A percentile compares a stretch with the other conserved stretches of the same genome.
Conservation (phyloP, 2,797 vertebrate genomes). For the Enteromius trimaculatus region DNA sequence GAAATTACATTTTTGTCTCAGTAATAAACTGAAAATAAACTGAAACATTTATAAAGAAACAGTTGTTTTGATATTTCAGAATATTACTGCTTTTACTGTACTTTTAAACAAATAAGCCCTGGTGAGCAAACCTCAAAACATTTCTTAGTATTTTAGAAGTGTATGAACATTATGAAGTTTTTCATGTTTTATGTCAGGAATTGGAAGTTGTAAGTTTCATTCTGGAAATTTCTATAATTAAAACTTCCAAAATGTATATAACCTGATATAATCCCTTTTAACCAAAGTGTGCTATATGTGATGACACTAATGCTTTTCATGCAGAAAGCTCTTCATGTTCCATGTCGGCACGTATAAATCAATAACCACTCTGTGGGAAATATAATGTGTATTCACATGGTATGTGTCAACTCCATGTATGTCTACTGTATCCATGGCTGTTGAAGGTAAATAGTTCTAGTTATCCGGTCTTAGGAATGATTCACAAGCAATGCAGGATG, state of each 20-base stretch:
- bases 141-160: no score
- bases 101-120: neutral
- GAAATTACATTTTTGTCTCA: no score
- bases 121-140: neutral
- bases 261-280: neutral
- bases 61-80: neutral
- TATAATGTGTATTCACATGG: neutral
- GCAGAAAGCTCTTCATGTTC: neutral
- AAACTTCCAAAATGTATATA: conserved; percentile 10
- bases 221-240: neutral
- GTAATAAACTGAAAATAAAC: no score
- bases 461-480: neutral
- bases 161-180: no score
- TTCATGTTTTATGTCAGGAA: neutral
- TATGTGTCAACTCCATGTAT: neutral
- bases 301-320: neutral
- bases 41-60: no score
- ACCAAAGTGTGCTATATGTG: neutral
- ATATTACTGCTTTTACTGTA: neutral
- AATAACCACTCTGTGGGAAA: neutral
- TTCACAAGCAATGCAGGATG: neutral
- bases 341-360: neutral
- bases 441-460: conserved; percentile 18
- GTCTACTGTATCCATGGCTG: neutral
- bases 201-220: neutral